phyloP scores from a whole-genome alignment of 2,888 invertebrate genomes.

The Cetonia aurata region DNA sequence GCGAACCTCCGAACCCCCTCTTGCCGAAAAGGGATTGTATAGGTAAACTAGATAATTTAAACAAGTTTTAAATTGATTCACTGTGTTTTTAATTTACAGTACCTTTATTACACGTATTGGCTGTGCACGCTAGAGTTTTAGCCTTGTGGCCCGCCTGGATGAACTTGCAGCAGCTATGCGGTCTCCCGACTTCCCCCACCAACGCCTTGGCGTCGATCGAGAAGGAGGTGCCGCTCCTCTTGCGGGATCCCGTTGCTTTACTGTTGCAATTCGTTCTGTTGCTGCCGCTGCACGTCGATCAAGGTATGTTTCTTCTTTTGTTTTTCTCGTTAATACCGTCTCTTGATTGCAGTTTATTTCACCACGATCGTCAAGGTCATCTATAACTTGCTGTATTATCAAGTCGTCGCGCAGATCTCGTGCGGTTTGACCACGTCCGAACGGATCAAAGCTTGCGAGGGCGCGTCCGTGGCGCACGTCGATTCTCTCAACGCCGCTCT shows the following conservation, averaged over 20 bases:
- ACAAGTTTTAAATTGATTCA: not conserved
- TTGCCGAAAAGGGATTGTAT: constrained; percentile 85
- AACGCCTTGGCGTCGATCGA: constrained; percentile 65
- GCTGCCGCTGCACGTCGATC: constrained; percentile 87
- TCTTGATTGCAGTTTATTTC: constrained; percentile 80
- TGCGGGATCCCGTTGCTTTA: constrained; percentile 88
- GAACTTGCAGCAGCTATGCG: constrained; percentile 69
- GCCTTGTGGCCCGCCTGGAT: constrained; percentile 72
- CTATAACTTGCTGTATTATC: constrained; percentile 91
- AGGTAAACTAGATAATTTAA: constrained; percentile 66
- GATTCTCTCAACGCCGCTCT: constrained; percentile 64
- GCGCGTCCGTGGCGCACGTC: constrained; percentile 55
- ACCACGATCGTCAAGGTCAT: constrained; percentile 88
- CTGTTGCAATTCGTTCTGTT: constrained; percentile 89
- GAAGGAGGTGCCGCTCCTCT: constrained; percentile 83
- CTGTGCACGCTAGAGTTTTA: constrained; percentile 85
- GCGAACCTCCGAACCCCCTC: constrained; percentile 70
- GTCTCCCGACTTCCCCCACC: constrained; percentile 61
- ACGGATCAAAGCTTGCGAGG: constrained; percentile 67
- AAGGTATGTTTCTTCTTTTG: constrained; percentile 71
- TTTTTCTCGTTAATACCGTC: not conserved
- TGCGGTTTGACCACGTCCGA: constrained; percentile 76
- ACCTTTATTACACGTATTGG: constrained; percentile 88
- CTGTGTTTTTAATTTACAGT: constrained; percentile 70
- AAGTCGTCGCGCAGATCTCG: constrained; percentile 85